Percentiles rank a stretch among this genome's conserved stretches.
Evolutionary conservation across 2,797 vertebrate species (phyloP).

Genomic region (Hoplostethus mediterraneus): DNA sequence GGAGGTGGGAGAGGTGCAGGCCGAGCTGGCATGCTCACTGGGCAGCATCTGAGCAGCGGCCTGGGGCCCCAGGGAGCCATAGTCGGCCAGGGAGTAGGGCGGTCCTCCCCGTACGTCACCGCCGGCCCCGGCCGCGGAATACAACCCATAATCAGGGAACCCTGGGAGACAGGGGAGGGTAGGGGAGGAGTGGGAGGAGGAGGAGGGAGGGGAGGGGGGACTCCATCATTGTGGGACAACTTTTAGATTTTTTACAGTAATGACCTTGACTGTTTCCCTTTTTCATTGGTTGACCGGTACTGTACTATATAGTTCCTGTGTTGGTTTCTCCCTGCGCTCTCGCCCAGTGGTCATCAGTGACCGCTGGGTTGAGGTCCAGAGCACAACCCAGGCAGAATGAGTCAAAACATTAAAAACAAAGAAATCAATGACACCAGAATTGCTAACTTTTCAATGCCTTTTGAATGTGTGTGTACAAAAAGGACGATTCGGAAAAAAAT

Average conservation of each 20-base stretch:
- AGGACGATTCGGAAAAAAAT: too few relatives aligned
- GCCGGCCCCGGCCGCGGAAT: slow-evolving; percentile 82
- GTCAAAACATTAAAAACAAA: background rate
- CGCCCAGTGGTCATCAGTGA: too few relatives aligned
- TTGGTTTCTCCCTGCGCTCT: background rate
- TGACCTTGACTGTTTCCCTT: slow-evolving; percentile 46
- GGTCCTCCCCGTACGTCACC: slow-evolving; percentile 79
- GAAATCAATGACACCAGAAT: background rate
- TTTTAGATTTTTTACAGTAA: slow-evolving; percentile 53
- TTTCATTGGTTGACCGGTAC: slow-evolving; percentile 40
- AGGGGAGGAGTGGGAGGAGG: slow-evolving; percentile 25
- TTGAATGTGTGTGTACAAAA: too few relatives aligned
- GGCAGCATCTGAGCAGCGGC: slow-evolving; percentile 82
- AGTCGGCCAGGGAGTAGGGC: slow-evolving; percentile 85
- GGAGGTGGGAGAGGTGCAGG: slow-evolving; percentile 80
- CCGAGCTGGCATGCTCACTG: slow-evolving; percentile 83
- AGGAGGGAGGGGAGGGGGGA: slow-evolving; percentile 44
- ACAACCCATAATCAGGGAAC: slow-evolving; percentile 86
- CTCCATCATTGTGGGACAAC: slow-evolving; percentile 75
- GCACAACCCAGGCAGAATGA: background rate
- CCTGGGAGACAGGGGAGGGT: slow-evolving; percentile 71
- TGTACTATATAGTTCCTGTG: background rate
- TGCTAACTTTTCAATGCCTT: too few relatives aligned
- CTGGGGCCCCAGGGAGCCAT: slow-evolving; percentile 83
- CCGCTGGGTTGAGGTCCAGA: too few relatives aligned